Percentiles rank a stretch among this genome's conserved stretches.
These are phyloP conservation scores for Mastomys coucha DNA, from an alignment of 2,113 vertebrate genomes.

Conservation along the genomic window DNA sequence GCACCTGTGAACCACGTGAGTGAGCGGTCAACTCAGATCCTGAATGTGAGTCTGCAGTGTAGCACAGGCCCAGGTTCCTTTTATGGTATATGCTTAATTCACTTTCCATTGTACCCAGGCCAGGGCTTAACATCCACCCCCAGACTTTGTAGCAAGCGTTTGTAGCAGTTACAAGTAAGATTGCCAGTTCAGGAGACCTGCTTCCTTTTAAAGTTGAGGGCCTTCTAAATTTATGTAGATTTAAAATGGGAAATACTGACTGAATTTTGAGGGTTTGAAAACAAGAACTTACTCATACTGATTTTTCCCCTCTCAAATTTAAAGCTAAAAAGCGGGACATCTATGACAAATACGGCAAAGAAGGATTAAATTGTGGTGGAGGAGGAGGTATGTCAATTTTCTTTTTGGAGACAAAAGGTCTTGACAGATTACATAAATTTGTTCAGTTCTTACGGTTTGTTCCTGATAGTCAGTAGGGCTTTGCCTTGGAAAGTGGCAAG, in stretches of 20 bases:
- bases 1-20: not conserved
- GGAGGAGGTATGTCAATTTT: constrained; percentile 89
- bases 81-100: not conserved
- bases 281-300: not conserved
- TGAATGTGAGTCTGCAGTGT: not conserved
- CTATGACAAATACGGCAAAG: constrained; percentile 96
- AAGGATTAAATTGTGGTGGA: constrained; percentile 91
- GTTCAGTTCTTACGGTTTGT: not conserved
- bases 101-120: not conserved
- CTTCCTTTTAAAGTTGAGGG: not conserved
- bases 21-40: not conserved
- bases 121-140: not conserved
- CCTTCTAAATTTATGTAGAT: not conserved
- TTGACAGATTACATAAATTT: not conserved
- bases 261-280: not conserved
- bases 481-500: too few relatives aligned
- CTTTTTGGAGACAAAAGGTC: not conserved
- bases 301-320: constrained; percentile 69
- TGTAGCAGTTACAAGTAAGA: not conserved
- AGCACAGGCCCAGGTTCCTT: not conserved
- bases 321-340: constrained; percentile 93
- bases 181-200: not conserved
- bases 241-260: not conserved
- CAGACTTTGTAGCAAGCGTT: not conserved
- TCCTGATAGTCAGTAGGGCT: not conserved